phyloP scores from a whole-genome alignment of 1,140 invertebrate genomes.

The Drosophila asahinai region DNA sequence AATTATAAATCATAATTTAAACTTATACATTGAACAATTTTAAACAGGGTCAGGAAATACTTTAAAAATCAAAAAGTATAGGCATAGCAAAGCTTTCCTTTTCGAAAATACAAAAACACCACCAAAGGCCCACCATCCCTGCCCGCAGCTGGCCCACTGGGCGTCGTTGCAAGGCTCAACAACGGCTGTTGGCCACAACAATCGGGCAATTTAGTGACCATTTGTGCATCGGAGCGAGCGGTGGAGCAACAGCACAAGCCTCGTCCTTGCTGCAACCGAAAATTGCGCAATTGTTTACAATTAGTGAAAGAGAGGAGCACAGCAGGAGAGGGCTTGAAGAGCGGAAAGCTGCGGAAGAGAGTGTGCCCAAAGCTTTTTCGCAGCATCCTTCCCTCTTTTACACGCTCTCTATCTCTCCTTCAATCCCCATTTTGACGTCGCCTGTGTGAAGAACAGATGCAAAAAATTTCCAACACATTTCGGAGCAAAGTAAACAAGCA shows the following conservation, averaged over 20 bases:
- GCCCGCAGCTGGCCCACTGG: slow-evolving; percentile 26
- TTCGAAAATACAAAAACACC: slow-evolving; percentile 10
- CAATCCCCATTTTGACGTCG: slow-evolving; percentile 58
- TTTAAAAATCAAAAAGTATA: not conserved
- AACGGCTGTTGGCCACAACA: slow-evolving; percentile 51
- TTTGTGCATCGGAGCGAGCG: slow-evolving; percentile 62
- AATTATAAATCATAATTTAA: not conserved
- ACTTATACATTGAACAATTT: not conserved
- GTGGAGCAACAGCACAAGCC: slow-evolving; percentile 41
- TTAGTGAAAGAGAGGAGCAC: slow-evolving; percentile 21
- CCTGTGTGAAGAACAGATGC: slow-evolving; percentile 52
- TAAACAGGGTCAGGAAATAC: not conserved
- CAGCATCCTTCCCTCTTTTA: slow-evolving; percentile 48
- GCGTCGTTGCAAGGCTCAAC: slow-evolving; percentile 17
- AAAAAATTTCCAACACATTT: slow-evolving; percentile 51
- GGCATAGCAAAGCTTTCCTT: slow-evolving; percentile 16
- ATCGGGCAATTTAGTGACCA: slow-evolving; percentile 57
- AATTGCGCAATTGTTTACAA: slow-evolving; percentile 69
- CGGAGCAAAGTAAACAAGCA: slow-evolving; percentile 59
- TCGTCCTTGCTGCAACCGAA: slow-evolving; percentile 35
- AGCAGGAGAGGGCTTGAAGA: slow-evolving; percentile 10
- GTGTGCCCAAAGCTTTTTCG: slow-evolving; percentile 32
- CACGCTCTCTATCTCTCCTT: slow-evolving; percentile 31
- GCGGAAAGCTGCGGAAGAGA: slow-evolving; percentile 34
- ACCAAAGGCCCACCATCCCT: slow-evolving; percentile 7